phyloP scores from a whole-genome alignment of 2,797 vertebrate genomes.

The Enteromius mattozi region DNA sequence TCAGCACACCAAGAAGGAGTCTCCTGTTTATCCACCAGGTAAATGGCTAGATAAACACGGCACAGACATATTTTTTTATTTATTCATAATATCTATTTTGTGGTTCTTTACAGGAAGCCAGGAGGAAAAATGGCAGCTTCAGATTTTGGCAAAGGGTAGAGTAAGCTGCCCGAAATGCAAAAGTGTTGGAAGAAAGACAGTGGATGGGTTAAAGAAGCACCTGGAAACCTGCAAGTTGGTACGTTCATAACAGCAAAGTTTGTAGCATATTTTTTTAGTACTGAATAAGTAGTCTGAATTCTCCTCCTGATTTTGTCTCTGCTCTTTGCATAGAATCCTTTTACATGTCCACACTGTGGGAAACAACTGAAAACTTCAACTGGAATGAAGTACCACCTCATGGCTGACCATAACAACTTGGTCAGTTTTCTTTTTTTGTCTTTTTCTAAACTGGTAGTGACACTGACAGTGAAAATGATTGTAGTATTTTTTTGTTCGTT shows the following conservation, averaged over 20 bases:
- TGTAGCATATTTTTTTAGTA: background rate
- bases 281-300: background rate
- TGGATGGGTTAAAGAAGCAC: slow-evolving; percentile 94
- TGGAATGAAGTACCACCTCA: slow-evolving; percentile 96
- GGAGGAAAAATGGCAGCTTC: slow-evolving; percentile 91
- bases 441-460: background rate
- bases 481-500: slow-evolving; percentile 35
- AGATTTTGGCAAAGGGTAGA: slow-evolving; percentile 89
- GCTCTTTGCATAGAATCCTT: slow-evolving; percentile 79
- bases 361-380: slow-evolving; percentile 92
- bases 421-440: slow-evolving; percentile 68
- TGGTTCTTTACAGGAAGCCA: slow-evolving; percentile 81
- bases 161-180: slow-evolving; percentile 92
- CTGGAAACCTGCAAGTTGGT: slow-evolving; percentile 91
- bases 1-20: slow-evolving; percentile 71
- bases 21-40: slow-evolving; percentile 76
- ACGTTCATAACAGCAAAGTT: background rate
- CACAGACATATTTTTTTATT: background rate
- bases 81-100: background rate
- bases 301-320: background rate
- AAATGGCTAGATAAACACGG: background rate
- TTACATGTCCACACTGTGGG: slow-evolving; percentile 90
- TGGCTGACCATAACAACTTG: slow-evolving; percentile 94
- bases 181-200: slow-evolving; percentile 92
- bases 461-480: background rate